These are phyloP conservation scores for Bolborhynchus lineola DNA, from an alignment of 2,113 vertebrate species.

Conservation along the genomic window DNA sequence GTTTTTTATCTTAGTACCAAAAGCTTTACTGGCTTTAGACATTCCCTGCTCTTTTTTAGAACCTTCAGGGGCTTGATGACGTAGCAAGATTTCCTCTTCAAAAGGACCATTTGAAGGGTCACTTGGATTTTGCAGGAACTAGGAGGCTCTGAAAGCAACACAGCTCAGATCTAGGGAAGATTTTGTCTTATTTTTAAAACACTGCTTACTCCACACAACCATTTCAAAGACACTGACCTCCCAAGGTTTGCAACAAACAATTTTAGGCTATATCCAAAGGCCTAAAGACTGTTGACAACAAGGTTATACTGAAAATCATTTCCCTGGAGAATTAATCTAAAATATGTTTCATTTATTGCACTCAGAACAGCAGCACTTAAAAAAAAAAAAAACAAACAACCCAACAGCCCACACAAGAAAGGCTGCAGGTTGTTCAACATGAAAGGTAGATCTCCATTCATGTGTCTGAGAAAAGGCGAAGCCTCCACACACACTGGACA, in stretches of 20 bases:
- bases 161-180: neutral
- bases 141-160: neutral
- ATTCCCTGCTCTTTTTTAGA: neutral
- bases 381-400: too few relatives aligned
- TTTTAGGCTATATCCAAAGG: neutral
- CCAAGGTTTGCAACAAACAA: neutral
- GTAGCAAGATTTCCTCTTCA: neutral
- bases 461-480: neutral
- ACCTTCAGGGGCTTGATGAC: neutral
- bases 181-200: neutral
- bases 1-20: neutral
- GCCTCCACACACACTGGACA: neutral
- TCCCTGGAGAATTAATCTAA: neutral
- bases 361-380: neutral
- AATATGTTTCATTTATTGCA: neutral
- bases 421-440: neutral
- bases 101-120: neutral
- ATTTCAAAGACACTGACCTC: neutral
- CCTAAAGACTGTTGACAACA: neutral
- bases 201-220: neutral
- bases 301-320: neutral
- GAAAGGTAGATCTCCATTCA: neutral
- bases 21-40: neutral
- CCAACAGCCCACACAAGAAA: conserved; percentile 7
- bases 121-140: neutral